Evolutionary conservation across 2,113 vertebrate species (phyloP), one percentile per base, ranked within the genome.

Genomic region (Hemichromis elongatus): DNA sequence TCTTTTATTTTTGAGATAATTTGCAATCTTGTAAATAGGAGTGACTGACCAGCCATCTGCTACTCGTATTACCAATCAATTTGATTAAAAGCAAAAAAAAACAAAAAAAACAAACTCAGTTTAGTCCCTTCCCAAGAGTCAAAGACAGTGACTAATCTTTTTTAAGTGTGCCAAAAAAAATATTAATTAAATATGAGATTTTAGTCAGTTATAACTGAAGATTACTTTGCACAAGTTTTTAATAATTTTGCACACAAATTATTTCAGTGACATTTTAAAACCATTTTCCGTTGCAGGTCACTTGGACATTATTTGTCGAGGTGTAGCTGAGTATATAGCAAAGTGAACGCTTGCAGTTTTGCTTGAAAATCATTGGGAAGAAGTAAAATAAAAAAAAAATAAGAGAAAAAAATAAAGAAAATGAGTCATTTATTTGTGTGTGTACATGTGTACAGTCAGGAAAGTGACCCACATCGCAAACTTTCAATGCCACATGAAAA

Each of bases 1-100:
- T 83, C 19, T 4, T 81, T 81, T 56, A 77, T 80, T 73, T 57
- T 24, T 26, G 3, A 33, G 14, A 75, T 40, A 26, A 87, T 79
- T 63, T 75, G 18, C 42, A 75, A n/a, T 50, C 26, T 47, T 50
- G 42, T 30, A 30, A 26, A 50, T 12, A 30, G 42, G 24, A 75
- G 16, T 5, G 26, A 50, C 42, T 50, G 68, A 50, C 42, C 42
- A 50, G 42, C 42, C 68, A 75, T 75, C 68, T 75, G 42, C 26
- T 75, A 30, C 68, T 75, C 40, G 33, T 21, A 13, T 40, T 40
- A 66, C 33, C 19, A 66, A 66, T 66, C 19, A 66, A 40, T 40
- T 66, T 66, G 35, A 26, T 26, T 56, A 26, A 56, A 8, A 63
- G 35, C 18, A 63, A 66, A 11, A 21, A 63, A 66, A 11, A 21